phyloP scores from a whole-genome alignment of 2,888 invertebrate species.

The Panopea generosa region DNA sequence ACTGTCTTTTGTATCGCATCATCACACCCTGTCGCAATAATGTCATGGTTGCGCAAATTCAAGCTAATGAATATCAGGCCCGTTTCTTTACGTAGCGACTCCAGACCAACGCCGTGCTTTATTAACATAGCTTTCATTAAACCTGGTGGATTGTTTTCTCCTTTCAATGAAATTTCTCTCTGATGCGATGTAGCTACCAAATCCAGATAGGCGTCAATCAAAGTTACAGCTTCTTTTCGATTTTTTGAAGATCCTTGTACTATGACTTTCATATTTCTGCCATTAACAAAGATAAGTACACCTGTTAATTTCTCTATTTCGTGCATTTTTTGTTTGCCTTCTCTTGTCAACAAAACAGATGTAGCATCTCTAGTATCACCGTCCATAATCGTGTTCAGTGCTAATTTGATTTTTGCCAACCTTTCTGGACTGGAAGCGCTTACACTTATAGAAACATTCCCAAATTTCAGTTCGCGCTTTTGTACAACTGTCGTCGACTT shows the following conservation, averaged over 20 bases:
- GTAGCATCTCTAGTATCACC: constrained; percentile 50
- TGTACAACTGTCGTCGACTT: constrained; percentile 16
- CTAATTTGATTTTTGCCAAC: constrained; percentile 50
- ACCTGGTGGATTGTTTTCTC: constrained; percentile 66
- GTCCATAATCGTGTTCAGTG: constrained; percentile 56
- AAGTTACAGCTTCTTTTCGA: constrained; percentile 29
- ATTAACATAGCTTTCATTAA: constrained; percentile 70
- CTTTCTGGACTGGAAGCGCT: constrained; percentile 47
- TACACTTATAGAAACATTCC: constrained; percentile 57
- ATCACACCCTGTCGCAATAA: constrained; percentile 60
- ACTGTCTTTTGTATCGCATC: constrained; percentile 55
- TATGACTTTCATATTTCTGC: constrained; percentile 53
- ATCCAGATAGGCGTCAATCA: constrained; percentile 50
- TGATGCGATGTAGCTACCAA: constrained; percentile 23
- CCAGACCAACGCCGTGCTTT: constrained; percentile 65
- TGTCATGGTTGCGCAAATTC: constrained; percentile 57
- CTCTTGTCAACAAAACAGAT: constrained; percentile 52
- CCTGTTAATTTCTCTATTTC: constrained; percentile 50
- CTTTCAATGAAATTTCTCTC: constrained; percentile 57
- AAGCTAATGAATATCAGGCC: constrained; percentile 54
- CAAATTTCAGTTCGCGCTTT: constrained; percentile 42
- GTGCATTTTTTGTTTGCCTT: constrained; percentile 52
- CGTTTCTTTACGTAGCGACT: constrained; percentile 49
- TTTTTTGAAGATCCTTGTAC: constrained; percentile 61
- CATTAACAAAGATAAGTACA: constrained; percentile 61